A percentile compares a stretch with the other conserved stretches of the same genome.
phyloP scores from a whole-genome alignment of 2,797 vertebrate species.

The Chloroceryle amazona region DNA sequence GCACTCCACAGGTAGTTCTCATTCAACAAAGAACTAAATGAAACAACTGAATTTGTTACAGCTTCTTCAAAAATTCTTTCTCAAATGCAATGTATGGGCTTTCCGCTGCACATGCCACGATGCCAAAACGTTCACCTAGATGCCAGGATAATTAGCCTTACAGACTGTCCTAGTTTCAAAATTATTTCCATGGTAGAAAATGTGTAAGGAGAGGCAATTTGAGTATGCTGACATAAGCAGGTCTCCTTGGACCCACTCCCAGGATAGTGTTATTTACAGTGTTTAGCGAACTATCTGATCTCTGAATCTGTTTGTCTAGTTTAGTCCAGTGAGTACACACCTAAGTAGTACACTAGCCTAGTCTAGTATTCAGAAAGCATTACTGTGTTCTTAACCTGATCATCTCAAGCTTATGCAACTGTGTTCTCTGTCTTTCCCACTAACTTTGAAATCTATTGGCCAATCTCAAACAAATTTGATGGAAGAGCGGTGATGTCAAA shows the following conservation, averaged over 20 bases:
- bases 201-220: background rate
- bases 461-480: conserved; percentile 56
- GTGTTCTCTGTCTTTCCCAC: conserved; percentile 63
- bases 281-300: conserved; percentile 55
- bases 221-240: conserved; percentile 57
- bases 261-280: conserved; percentile 31
- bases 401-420: conserved; percentile 61
- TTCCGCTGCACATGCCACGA: background rate
- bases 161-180: background rate
- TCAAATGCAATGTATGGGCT: background rate
- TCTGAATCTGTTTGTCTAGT: conserved; percentile 57
- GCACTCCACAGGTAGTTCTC: background rate
- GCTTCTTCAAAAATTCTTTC: background rate
- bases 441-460: conserved; percentile 44
- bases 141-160: background rate
- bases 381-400: conserved; percentile 11
- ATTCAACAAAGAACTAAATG: background rate
- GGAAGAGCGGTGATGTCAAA: conserved; percentile 29
- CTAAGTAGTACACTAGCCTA: background rate
- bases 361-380: conserved; percentile 36
- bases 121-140: background rate
- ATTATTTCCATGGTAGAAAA: background rate
- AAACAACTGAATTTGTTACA: background rate
- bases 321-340: conserved; percentile 51
- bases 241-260: conserved; percentile 25